Percentiles rank a stretch among this genome's conserved stretches.
Evolutionary conservation across 1,140 invertebrate species (phyloP).

Genomic region (Carcinoscorpius rotundicauda): DNA sequence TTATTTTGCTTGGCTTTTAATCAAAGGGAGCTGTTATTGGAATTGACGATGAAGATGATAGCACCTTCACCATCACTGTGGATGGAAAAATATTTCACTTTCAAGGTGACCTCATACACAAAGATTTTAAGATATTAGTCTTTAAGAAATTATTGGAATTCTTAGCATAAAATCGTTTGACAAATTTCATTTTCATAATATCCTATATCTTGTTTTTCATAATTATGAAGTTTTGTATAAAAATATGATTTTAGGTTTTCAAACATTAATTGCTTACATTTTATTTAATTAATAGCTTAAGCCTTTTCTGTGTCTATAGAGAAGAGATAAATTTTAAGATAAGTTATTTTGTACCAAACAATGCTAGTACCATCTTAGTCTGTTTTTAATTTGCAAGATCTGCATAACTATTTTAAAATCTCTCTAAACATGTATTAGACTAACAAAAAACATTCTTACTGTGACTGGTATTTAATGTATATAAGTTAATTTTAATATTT

Average conservation of each 20-base stretch:
- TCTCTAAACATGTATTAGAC: neutral
- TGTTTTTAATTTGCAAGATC: too few relatives aligned
- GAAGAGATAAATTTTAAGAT: too few relatives aligned
- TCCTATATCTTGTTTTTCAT: too few relatives aligned
- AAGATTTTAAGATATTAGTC: neutral
- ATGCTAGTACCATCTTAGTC: too few relatives aligned
- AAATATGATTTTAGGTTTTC: too few relatives aligned
- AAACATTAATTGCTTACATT: too few relatives aligned
- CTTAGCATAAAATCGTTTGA: too few relatives aligned
- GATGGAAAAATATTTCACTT: conserved; percentile 99
- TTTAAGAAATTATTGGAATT: neutral
- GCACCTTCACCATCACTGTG: conserved; percentile 97
- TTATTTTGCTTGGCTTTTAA: neutral
- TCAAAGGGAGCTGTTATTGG: conserved; percentile 79
- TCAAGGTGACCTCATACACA: conserved; percentile 43
- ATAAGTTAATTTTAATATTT: neutral
- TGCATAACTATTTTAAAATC: conserved; percentile 13
- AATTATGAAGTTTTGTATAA: too few relatives aligned
- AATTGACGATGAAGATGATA: conserved; percentile 98
- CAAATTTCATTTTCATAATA: too few relatives aligned
- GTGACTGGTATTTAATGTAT: conserved; percentile 7
- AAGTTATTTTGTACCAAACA: too few relatives aligned
- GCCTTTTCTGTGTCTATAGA: too few relatives aligned
- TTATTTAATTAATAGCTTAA: too few relatives aligned
- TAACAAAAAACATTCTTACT: neutral